Evolutionary conservation across 2,797 vertebrate genomes (phyloP).

Genomic region (Pelodytes ibericus): DNA sequence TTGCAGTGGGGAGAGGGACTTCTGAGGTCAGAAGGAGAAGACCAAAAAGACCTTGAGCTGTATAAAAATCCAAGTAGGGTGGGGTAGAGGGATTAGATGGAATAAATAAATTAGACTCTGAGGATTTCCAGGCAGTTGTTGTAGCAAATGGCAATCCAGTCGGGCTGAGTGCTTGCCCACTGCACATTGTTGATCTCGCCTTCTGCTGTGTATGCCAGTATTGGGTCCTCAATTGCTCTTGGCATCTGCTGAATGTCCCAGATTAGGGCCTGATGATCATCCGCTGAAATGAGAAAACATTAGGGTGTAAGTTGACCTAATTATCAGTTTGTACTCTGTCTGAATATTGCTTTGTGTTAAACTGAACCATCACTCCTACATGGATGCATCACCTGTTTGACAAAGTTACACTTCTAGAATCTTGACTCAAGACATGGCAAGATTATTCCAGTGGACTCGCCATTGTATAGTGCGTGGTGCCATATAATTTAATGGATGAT

Average conservation of each 20-base stretch:
- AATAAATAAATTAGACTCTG: constrained; percentile 79
- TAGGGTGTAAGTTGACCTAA: no score
- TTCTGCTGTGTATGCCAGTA: constrained; percentile 96
- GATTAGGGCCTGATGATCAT: constrained; percentile 98
- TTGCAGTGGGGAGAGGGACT: no score
- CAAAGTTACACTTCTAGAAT: no score
- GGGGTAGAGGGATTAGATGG: constrained; percentile 8
- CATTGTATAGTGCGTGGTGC: no score
- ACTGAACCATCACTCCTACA: no score
- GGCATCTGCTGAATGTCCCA: constrained; percentile 99
- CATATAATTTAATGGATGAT: no score
- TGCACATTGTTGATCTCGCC: constrained; percentile 99
- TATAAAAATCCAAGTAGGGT: constrained; percentile 50
- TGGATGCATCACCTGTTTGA: no score
- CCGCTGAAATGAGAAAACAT: constrained; percentile 74
- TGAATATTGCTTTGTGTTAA: no score
- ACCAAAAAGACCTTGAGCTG: constrained; percentile 1
- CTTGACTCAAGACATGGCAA: no score
- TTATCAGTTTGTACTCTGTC: no score
- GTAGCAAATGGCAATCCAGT: constrained; percentile 99
- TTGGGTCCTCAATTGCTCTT: constrained; percentile 96
- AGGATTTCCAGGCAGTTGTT: constrained; percentile 98
- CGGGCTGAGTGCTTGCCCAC: constrained; percentile 98
- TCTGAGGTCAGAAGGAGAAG: background rate
- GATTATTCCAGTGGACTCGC: no score